Percentiles rank a stretch among this genome's conserved stretches.
These are phyloP conservation scores for Trachymyrmex cornetzi DNA, from an alignment of 1,140 invertebrate genomes.

Conservation along the genomic window DNA sequence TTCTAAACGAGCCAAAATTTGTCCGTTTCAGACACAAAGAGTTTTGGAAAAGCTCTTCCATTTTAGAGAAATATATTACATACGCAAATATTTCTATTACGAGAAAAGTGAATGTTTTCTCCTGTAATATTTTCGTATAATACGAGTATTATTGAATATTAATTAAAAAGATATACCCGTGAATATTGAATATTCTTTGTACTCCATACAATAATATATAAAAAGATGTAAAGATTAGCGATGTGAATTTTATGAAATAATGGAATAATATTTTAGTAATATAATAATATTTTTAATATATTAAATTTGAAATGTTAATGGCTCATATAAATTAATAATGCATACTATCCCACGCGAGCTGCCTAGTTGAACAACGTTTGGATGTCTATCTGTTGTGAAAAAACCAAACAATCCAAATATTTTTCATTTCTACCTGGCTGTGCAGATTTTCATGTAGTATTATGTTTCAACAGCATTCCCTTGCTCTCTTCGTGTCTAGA, in stretches of 20 bases:
- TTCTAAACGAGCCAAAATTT: slow-evolving; percentile 26
- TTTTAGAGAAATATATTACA: slow-evolving; percentile 3
- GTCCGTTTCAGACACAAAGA: neutral
- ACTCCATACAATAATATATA: neutral
- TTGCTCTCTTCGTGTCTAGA: slow-evolving; percentile 43
- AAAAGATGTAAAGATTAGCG: neutral
- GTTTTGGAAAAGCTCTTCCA: neutral
- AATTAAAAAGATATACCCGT: neutral
- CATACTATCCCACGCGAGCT: neutral
- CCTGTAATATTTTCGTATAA: neutral
- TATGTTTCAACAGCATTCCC: slow-evolving; percentile 47
- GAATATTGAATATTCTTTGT: neutral
- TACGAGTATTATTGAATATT: slow-evolving; percentile 30
- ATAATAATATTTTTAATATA: neutral
- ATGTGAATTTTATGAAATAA: neutral
- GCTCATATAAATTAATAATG: slow-evolving; percentile 29
- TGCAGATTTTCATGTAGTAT: slow-evolving; percentile 50
- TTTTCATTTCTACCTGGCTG: slow-evolving; percentile 43
- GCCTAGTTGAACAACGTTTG: slow-evolving; percentile 9
- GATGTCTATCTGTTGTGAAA: neutral
- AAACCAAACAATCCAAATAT: slow-evolving; percentile 45
- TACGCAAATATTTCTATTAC: slow-evolving; percentile 23
- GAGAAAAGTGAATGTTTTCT: neutral
- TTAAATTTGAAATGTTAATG: neutral
- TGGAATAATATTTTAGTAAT: slow-evolving; percentile 19